Percentiles rank a stretch among this genome's conserved stretches.
These are phyloP conservation scores for Apaloderma vittatum DNA, from an alignment of 2,113 vertebrate genomes.

Conservation along the genomic window DNA sequence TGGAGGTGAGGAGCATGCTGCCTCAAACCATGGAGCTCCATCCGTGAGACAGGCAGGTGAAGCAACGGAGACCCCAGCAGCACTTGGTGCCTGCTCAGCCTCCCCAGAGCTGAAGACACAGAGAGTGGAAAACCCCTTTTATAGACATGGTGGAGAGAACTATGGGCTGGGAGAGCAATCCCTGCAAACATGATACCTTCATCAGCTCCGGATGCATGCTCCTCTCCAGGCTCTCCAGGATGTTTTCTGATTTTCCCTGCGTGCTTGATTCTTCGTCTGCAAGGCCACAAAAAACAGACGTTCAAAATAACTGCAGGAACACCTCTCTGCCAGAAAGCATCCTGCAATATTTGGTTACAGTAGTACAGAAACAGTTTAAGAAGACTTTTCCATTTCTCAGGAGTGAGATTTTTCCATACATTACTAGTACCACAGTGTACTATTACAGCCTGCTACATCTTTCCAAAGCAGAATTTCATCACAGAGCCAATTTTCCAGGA, in stretches of 20 bases:
- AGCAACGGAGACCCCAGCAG: background rate
- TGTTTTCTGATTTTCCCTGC: slow-evolving; percentile 91
- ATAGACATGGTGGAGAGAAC: background rate
- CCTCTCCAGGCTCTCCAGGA: slow-evolving; percentile 91
- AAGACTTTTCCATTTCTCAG: slow-evolving; percentile 53
- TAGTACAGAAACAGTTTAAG: background rate
- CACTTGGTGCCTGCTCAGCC: background rate
- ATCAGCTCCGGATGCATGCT: slow-evolving; percentile 94
- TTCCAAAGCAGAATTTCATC: slow-evolving; percentile 47
- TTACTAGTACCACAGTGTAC: background rate
- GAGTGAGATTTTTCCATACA: slow-evolving; percentile 43
- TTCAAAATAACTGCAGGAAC: slow-evolving; percentile 43
- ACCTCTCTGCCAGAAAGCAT: background rate
- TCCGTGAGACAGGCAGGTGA: rapidly evolving
- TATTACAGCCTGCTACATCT: background rate
- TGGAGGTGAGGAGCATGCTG: background rate
- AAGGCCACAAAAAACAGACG: slow-evolving; percentile 77
- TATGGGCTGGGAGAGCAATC: rapidly evolving
- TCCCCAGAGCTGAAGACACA: background rate
- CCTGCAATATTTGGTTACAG: slow-evolving; percentile 30
- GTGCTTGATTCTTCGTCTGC: slow-evolving; percentile 90
- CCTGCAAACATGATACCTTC: slow-evolving; percentile 84
- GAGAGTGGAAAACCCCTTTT: background rate
- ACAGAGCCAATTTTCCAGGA: slow-evolving; percentile 58
- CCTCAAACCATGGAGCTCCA: background rate